Base-by-base conservation (phyloP, 1,140 invertebrate genomes). In the Glossosoma conforme region DNA sequence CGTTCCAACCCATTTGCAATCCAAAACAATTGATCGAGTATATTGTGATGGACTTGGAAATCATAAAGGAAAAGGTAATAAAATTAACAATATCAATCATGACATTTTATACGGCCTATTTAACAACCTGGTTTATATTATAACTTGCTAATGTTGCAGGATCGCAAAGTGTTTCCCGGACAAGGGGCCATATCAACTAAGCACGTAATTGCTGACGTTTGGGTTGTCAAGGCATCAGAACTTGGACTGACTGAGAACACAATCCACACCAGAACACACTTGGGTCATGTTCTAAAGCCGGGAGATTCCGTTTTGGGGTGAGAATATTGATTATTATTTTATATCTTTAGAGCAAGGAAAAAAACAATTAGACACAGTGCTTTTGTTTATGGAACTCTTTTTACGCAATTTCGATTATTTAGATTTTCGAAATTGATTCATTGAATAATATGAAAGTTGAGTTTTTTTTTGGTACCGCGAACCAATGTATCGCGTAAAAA, bases 231-330 rank as follows among this genome's bases (percentile, higher is more conserved):
- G 68, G 81, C 90, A 20, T 88, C 84, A 45, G 94, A 98, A 65
- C 69, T 97, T 21, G 95, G 94, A 9, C 74, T 87, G 8, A 85
- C 85, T 47, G 85, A 92, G n/a, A 85, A 81, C 61, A 79, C 83
- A 10, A 84, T 91, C 55, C 91, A 96, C 62, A 85, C 88, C 21
- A 79, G 86, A 59, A 95, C 94, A 21, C 97, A 99, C 77, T 72
- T 99, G 28, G 97, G 97, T 0, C 90, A 97, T 70, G 63, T 98
- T 40, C 74, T 99, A 10, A 90, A 93, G 65, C 83, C 88, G 52
- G 96, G 97, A 20, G 97, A 99, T 73, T 85, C 85, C 10, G 96
- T 88, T 37, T 66, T 98, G 43, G 95, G 94, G 82, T 91, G 78
- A 28, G 10, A n/a, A n/a, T n/a, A n/a, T n/a, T n/a, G n/a, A n/a